Percentiles rank a stretch among this genome's conserved stretches.
phyloP scores from a whole-genome alignment of 1,140 invertebrate genomes.

The Trachymyrmex septentrionalis region DNA sequence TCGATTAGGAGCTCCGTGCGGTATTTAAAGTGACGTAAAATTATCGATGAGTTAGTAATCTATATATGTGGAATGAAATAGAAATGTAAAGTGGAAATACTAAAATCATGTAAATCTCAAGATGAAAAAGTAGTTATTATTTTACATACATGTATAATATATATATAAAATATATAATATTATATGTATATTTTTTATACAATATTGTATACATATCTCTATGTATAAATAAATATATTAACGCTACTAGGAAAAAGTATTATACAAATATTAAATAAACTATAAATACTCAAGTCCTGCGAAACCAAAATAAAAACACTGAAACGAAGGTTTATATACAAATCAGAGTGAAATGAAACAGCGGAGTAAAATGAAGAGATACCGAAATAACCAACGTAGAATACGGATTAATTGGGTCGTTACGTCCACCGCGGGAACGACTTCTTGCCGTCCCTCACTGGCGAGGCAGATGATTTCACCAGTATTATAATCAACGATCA shows the following conservation, averaged over 20 bases:
- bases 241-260: background rate
- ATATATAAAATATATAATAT: background rate
- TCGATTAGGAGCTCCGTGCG: background rate
- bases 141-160: background rate
- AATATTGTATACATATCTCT: no score
- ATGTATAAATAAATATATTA: background rate
- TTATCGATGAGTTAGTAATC: background rate
- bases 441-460: background rate
- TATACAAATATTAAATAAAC: background rate
- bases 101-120: background rate
- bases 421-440: conserved; percentile 10
- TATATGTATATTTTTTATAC: background rate
- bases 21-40: background rate
- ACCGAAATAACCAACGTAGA: conserved; percentile 14
- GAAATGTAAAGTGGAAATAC: background rate
- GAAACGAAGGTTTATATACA: background rate
- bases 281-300: background rate
- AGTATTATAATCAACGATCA: conserved; percentile 32
- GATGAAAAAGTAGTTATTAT: background rate
- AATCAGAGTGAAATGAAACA: background rate
- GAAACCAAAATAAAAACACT: background rate
- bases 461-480: conserved; percentile 19
- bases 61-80: background rate
- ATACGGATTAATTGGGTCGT: conserved; percentile 44
- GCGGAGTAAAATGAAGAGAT: background rate